phyloP scores from a whole-genome alignment of 2,797 vertebrate genomes.

The Protonibea diacanthus region DNA sequence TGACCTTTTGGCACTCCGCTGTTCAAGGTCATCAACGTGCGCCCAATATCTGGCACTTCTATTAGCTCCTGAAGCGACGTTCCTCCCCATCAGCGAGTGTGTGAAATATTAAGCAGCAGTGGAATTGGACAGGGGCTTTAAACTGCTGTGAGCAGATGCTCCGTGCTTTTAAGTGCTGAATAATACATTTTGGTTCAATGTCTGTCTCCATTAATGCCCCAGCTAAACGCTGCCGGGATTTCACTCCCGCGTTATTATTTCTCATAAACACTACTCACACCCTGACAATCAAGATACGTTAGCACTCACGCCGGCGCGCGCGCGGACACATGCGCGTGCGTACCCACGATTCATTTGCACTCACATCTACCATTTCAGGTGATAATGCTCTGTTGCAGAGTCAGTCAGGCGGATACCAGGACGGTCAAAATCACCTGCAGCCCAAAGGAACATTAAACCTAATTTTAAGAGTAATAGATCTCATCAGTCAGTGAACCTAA shows the following conservation, averaged over 20 bases:
- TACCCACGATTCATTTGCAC: neutral
- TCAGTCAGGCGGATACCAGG: constrained; percentile 51
- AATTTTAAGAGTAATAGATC: constrained; percentile 86
- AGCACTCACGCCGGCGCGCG: constrained; percentile 32
- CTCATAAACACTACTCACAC: constrained; percentile 73
- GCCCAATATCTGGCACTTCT: constrained; percentile 44
- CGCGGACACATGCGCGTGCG: neutral
- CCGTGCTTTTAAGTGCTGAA: constrained; percentile 82
- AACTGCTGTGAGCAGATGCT: constrained; percentile 79
- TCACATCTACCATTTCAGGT: constrained; percentile 10
- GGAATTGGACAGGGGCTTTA: constrained; percentile 74
- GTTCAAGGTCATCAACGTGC: constrained; percentile 55
- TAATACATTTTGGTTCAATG: constrained; percentile 83
- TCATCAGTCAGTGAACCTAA: constrained; percentile 85
- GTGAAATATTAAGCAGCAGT: constrained; percentile 82
- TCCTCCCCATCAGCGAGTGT: constrained; percentile 61
- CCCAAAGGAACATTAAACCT: constrained; percentile 85
- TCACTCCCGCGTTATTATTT: constrained; percentile 67
- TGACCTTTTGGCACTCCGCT: constrained; percentile 30
- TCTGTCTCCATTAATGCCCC: constrained; percentile 78
- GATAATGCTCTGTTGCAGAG: constrained; percentile 47
- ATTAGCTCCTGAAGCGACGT: constrained; percentile 55
- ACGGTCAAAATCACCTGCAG: constrained; percentile 80
- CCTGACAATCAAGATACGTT: constrained; percentile 61
- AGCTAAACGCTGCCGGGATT: constrained; percentile 75